Conservation (phyloP, 2,888 invertebrate genomes). For the Eupithecia tripunctaria region DNA sequence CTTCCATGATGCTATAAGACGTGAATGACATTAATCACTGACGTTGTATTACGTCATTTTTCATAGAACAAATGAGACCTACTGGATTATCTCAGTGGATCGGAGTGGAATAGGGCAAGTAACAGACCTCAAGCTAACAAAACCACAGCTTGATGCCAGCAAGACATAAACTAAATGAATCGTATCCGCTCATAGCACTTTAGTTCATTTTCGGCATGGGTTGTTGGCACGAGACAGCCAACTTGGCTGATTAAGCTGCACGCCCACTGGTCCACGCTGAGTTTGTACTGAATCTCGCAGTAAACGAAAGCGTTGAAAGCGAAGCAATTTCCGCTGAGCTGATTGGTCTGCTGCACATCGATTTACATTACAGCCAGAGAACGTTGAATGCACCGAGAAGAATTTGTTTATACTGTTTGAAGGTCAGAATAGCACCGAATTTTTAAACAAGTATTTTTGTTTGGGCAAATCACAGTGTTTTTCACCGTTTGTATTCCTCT, state of each 20-base stretch:
- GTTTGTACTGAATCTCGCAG: neutral
- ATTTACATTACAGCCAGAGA: constrained; percentile 17
- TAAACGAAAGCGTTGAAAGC: constrained; percentile 31
- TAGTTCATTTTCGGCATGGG: constrained; percentile 24
- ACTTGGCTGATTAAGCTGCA: constrained; percentile 14
- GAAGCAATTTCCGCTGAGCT: constrained; percentile 28
- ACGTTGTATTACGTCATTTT: too few species aligned
- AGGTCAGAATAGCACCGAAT: neutral
- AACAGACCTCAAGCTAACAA: neutral
- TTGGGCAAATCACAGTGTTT: neutral
- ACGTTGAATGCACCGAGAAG: constrained; percentile 11
- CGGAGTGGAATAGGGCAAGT: neutral
- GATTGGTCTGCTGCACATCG: constrained; percentile 21
- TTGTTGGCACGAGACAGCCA: constrained; percentile 31
- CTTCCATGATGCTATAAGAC: too few species aligned
- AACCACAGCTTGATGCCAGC: neutral
- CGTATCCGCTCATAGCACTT: constrained; percentile 23
- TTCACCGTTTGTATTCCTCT: neutral
- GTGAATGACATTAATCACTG: too few species aligned
- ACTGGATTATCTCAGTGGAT: neutral
- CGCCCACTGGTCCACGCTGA: neutral
- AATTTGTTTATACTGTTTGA: neutral
- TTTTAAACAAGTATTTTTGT: neutral
- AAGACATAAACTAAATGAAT: constrained; percentile 10
- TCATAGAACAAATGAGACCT: too few species aligned